These are phyloP conservation scores for Ceratosolen fusciceps DNA, from an alignment of 1,140 invertebrate species.

Conservation along the genomic window DNA sequence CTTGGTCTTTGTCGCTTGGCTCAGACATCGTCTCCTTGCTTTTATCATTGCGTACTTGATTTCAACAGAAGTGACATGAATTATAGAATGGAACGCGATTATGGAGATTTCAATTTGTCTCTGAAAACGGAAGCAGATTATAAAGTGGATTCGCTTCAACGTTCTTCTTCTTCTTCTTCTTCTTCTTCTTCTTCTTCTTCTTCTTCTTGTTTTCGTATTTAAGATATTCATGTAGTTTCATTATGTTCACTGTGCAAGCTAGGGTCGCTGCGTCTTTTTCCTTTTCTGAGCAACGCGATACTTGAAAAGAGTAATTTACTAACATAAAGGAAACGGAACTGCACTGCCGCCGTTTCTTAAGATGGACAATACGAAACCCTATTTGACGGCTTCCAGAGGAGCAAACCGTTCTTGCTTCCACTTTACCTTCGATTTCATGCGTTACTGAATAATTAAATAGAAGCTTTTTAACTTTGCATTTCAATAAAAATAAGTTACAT, in stretches of 20 bases:
- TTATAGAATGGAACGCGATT: constrained; percentile 17
- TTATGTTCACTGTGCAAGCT: background rate
- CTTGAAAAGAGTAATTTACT: constrained; percentile 24
- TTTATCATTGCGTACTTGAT: constrained; percentile 7
- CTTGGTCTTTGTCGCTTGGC: background rate
- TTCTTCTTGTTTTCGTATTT: background rate
- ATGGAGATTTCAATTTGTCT: constrained; percentile 21
- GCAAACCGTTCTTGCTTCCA: too few relatives aligned
- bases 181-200: too few relatives aligned
- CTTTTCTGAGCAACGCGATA: background rate
- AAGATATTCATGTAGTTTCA: background rate
- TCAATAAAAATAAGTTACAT: too few relatives aligned
- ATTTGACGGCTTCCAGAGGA: background rate
- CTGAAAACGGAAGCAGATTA: constrained; percentile 7
- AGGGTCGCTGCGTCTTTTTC: background rate
- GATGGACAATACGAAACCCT: too few relatives aligned
- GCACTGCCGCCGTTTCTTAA: too few relatives aligned
- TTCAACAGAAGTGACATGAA: constrained; percentile 23
- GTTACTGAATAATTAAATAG: too few relatives aligned
- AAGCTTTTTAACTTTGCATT: too few relatives aligned
- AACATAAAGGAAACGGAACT: background rate
- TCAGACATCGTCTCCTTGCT: background rate
- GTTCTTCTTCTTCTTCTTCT: background rate
- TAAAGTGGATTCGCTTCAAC: background rate
- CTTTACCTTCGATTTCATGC: too few relatives aligned